Base-by-base conservation (phyloP, 2,888 invertebrate genomes). In the Epinotia ramella region DNA sequence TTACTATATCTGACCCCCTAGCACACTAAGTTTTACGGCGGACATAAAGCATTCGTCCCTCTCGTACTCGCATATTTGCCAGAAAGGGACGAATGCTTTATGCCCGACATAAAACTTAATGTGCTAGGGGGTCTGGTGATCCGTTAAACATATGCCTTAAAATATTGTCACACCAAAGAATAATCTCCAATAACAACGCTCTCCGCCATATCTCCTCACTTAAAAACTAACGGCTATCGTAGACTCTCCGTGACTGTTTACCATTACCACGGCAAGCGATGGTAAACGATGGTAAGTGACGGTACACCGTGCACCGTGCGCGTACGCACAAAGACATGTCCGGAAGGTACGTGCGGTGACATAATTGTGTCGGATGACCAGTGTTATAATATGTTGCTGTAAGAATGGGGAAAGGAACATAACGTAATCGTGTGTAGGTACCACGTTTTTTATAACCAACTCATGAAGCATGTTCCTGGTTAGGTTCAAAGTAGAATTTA, bases 301-400 rank as follows among this genome's bases (percentile, higher is more conserved):
- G 44, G 33, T 28, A 49, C 63, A 20, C 28, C 62, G 40, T 40
- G 2, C 66, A 69, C 16, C 46, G 20, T 49, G 60, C 67, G 53
- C 20, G 5, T 59, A 64, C 28, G 73, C 71, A 56, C 60, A 56
- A 40, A 40, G 62, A 63, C 62, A 63, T 73, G 74, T 64, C 65
- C 74, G 74, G 70, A 74, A 74, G 65, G 57, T 24, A 44, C 44
- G 65, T 44, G 44, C 13, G 44, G 70, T 70, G 65, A 73, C 73
- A 40, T 60, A 73, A 73, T 63, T 13, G n/a, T 56, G 53, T 49
- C n/a, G 44, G 63, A 64, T 74, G 73, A 69, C 73, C 73, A 64
- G 63, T 13, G 53, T 63, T 63, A 40, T 71, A 18, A 40, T 71
- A 24, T 44, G 16, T 44, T 24, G 40, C n/a, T 28, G 53, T 28